Base-by-base conservation (phyloP, 2,797 vertebrate species). In the Girardinus metallicus region DNA sequence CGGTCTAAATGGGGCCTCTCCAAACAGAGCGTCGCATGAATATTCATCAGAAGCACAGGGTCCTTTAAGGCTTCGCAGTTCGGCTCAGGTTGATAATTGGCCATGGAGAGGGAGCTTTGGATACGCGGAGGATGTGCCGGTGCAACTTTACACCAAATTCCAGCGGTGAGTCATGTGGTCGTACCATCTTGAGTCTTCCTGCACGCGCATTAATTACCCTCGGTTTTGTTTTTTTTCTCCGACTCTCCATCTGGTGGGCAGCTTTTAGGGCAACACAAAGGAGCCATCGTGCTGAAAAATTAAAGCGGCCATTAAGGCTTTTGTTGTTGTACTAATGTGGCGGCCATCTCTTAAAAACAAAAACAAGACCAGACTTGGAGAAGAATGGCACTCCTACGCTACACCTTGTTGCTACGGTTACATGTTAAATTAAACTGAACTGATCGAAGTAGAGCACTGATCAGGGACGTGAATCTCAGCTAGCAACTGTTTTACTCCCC, bases 1-100 rank as follows among this genome's bases (percentile, higher is more conserved):
- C 83, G 77, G 80, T 80, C 89, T 92, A 92, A 94, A 93, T 92
- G 90, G 31, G 36, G 81, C 76, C 81, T 93, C 88, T 92, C 84
- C 83, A 82, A 90, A 81, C 82, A 86, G 78, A 79, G 64, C 74
- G 36, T 23, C 34, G 76, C 68, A 76, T 95, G 85, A 91, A 93
- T 93, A 94, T 93, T 92, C 86, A 92, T 82, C 60, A 85, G 75
- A 82, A 49, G 85, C 13, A 80, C 72, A 78, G 83, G 83, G 90
- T 89, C 83, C 85, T 81, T 23, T 74, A 57, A 66, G 74, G 83
- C 82, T 26, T 80, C 84, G 81, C 85, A 31, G 75, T 88, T 80
- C 81, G 73, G 87, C 84, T 47, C 82, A 57, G 85, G 68, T 85
- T 80, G 84, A 86, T 92, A 90, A 90, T 85, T 89, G 85, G 83